phyloP scores from a whole-genome alignment of 2,888 invertebrate species.

The Panzeria rudis region DNA sequence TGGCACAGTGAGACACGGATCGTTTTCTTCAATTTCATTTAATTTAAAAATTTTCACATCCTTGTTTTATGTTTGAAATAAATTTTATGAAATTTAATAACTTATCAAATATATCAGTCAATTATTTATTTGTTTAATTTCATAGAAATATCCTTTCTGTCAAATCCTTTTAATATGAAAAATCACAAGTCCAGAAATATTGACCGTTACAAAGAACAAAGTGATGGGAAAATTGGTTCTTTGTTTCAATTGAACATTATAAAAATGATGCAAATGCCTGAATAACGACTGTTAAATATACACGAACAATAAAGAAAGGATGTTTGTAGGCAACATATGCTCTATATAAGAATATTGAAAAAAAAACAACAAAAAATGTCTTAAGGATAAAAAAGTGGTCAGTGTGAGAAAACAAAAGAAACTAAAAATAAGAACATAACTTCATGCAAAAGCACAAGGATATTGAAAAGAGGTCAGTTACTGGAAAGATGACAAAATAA shows the following conservation, averaged over 20 bases:
- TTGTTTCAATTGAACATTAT: neutral
- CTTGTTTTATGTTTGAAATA: neutral
- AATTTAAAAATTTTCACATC: too few species aligned
- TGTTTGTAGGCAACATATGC: constrained; percentile 57
- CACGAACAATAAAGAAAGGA: constrained; percentile 11
- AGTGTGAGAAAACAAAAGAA: constrained; percentile 37
- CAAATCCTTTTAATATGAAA: constrained; percentile 15
- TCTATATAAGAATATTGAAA: constrained; percentile 46
- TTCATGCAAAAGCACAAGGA: constrained; percentile 22
- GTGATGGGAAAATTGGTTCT: constrained; percentile 57
- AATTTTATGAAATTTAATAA: neutral
- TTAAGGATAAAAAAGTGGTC: constrained; percentile 48
- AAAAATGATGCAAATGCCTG: constrained; percentile 57
- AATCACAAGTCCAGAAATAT: constrained; percentile 1
- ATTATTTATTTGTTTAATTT: neutral
- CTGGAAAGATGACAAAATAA: constrained; percentile 16
- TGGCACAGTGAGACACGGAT: neutral
- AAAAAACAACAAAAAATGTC: constrained; percentile 18
- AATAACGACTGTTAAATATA: constrained; percentile 9
- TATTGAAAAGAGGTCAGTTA: constrained; percentile 71
- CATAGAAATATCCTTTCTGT: constrained; percentile 11
- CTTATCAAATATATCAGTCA: neutral
- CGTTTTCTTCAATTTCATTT: too few species aligned
- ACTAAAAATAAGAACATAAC: constrained; percentile 31
- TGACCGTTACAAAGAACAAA: constrained; percentile 63